Evolutionary conservation across 2,797 vertebrate genomes (phyloP), one percentile per base, ranked within the genome.

Genomic region (Crocidura indochinensis): DNA sequence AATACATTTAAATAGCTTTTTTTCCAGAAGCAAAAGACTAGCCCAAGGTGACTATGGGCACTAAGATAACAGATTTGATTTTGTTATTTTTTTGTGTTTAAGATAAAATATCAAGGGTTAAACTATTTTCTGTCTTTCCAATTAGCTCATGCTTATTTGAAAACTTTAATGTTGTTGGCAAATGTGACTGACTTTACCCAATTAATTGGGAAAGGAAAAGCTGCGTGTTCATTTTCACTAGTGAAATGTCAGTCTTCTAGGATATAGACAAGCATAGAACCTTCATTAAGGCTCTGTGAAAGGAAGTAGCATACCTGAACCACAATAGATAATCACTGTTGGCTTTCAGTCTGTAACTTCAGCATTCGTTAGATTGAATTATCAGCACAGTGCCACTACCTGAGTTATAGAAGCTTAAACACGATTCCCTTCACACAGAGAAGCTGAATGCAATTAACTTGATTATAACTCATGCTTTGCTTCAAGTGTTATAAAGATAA

Each of bases 401-500:
- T 51, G 12, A 60, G 15, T 68, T 51, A 78, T 44, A 87, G 71
- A 81, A 72, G 7, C 0, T 65, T 82, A 24, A 72, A 64, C 75
- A 7, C 17, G 60, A 10, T 62, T 84, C 67, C 53, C 53, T 78
- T 84, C 17, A 82, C 31, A 88, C 4, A 53, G 26, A 20, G 24
- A 8, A 84, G 27, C 56, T 19, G 22, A 84, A 49, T 81, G 53
- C 49, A 81, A 65, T 81, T 81, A 86, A 56, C 49, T 46, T 53
- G 19, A 93, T 85, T 76, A 68, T 44, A 84, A 79, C 47, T 82
- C n/a, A 65, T 49, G 53, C n/a, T 67, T 83, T 90, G 15, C 64
- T 94, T 87, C 31, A 74, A 87, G n/a, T 51, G 15, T 71, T 64
- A 24, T 68, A 91, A 87, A 91, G 71, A 72, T 65, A 86, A 92